A percentile compares a stretch with the other conserved stretches of the same genome.
phyloP scores from a whole-genome alignment of 2,113 vertebrate genomes.

The Poeciliopsis prolifica region DNA sequence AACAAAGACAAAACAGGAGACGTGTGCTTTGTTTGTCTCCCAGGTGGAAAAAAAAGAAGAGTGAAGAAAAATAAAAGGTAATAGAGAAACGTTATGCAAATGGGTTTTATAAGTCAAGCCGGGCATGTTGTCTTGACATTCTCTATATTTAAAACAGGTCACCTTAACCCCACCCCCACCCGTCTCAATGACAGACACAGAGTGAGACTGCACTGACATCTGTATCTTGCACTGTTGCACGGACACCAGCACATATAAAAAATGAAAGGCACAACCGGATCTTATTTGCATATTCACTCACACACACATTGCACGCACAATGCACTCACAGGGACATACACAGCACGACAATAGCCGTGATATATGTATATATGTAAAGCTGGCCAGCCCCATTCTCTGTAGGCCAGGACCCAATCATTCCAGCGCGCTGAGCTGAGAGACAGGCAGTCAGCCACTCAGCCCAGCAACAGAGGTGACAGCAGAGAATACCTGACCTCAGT shows the following conservation, averaged over 20 bases:
- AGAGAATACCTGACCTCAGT: slow-evolving; percentile 70
- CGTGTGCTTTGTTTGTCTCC: slow-evolving; percentile 53
- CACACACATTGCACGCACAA: slow-evolving; percentile 4
- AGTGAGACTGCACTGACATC: slow-evolving; percentile 78
- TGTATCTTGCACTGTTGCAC: slow-evolving; percentile 65
- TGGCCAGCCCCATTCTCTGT: slow-evolving; percentile 59
- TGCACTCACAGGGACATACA: slow-evolving; percentile 31
- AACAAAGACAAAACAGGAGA: slow-evolving; percentile 63
- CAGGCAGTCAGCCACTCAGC: slow-evolving; percentile 67
- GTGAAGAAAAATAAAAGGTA: slow-evolving; percentile 42
- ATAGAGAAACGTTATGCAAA: slow-evolving; percentile 78
- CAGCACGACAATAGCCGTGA: slow-evolving; percentile 67
- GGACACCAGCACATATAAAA: slow-evolving; percentile 44
- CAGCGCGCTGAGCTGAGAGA: slow-evolving; percentile 62
- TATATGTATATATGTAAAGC: slow-evolving; percentile 80
- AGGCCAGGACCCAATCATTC: slow-evolving; percentile 76
- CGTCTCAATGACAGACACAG: slow-evolving; percentile 76
- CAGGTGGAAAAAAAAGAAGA: slow-evolving; percentile 32
- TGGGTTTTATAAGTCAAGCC: slow-evolving; percentile 76
- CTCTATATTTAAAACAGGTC: slow-evolving; percentile 86
- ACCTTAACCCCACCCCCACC: slow-evolving; percentile 77
- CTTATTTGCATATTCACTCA: slow-evolving; percentile 61
- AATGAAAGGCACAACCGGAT: slow-evolving; percentile 47
- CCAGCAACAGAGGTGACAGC: slow-evolving; percentile 65
- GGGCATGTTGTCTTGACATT: slow-evolving; percentile 82